These are phyloP conservation scores for Porites rus DNA, from an alignment of 92 coral and sea anemone species.

Conservation along the genomic window DNA sequence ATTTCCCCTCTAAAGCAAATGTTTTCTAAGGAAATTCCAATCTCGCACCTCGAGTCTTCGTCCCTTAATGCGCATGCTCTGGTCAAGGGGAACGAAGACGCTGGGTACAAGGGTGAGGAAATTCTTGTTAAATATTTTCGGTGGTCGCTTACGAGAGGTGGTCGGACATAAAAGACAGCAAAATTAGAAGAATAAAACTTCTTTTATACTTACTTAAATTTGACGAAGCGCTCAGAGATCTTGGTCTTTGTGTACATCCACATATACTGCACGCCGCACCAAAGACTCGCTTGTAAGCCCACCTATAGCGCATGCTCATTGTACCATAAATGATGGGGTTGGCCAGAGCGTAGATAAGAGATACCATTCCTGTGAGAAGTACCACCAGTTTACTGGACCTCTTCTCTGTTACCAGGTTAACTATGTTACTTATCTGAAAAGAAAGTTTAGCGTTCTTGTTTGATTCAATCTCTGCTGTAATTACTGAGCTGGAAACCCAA, in stretches of 20 bases:
- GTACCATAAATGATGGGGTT: conserved; percentile 91
- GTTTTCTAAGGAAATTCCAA: too few relatives aligned
- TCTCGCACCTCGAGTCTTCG: too few relatives aligned
- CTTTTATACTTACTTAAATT: conserved; percentile 33
- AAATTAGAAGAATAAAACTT: neutral
- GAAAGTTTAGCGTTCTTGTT: neutral
- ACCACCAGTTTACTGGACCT: conserved; percentile 62
- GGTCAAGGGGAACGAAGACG: too few relatives aligned
- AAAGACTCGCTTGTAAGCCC: conserved; percentile 69
- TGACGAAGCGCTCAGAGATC: conserved; percentile 33
- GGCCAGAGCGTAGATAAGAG: conserved; percentile 80
- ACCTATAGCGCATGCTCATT: conserved; percentile 90
- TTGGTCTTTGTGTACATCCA: conserved; percentile 45
- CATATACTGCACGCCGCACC: conserved; percentile 52
- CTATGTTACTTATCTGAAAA: conserved; percentile 83
- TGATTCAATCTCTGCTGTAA: too few relatives aligned
- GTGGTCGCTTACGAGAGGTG: neutral
- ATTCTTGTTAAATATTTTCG: neutral
- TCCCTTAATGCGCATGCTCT: too few relatives aligned
- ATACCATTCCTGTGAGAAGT: conserved; percentile 76
- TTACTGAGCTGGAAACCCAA: too few relatives aligned
- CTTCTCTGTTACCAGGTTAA: conserved; percentile 66
- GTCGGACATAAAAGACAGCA: too few relatives aligned
- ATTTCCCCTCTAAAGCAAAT: too few relatives aligned
- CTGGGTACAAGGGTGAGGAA: too few relatives aligned